These are phyloP conservation scores for Mormyrus proboscirostris DNA, from an alignment of 2,797 vertebrate genomes.

Conservation along the genomic window DNA sequence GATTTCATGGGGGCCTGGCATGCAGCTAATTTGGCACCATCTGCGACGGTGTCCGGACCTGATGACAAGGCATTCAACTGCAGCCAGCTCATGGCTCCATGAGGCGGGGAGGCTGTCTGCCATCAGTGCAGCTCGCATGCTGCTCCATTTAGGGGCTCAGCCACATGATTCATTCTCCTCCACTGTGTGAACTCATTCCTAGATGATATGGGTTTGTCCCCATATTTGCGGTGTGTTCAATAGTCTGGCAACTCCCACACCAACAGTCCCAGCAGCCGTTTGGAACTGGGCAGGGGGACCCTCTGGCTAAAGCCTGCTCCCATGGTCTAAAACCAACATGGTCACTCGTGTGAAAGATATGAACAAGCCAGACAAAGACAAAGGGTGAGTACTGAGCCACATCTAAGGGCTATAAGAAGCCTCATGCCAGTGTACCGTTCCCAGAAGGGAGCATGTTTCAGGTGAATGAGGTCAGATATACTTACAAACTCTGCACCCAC, in stretches of 20 bases:
- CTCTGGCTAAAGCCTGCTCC: background rate
- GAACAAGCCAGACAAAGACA: background rate
- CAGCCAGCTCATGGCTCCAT: background rate
- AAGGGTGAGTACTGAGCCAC: background rate
- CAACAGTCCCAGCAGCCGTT: background rate
- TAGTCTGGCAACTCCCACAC: background rate
- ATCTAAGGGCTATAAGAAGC: background rate
- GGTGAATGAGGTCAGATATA: background rate
- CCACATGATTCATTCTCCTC: background rate
- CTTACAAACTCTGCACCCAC: background rate
- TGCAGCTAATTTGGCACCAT: conserved; percentile 55
- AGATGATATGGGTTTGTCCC: background rate
- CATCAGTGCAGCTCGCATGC: background rate
- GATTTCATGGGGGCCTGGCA: background rate
- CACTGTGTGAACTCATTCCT: background rate
- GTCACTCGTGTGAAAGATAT: background rate
- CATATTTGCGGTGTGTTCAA: background rate
- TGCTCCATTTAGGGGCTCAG: background rate
- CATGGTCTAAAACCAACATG: background rate
- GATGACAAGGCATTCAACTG: conserved; percentile 48
- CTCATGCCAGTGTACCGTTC: background rate
- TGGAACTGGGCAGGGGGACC: background rate
- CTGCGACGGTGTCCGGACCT: conserved; percentile 41
- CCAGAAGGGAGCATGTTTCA: background rate
- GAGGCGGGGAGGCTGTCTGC: background rate